Evolutionary conservation across 1,140 invertebrate genomes (phyloP).

Genomic region (Pygmarrhopalites habei): DNA sequence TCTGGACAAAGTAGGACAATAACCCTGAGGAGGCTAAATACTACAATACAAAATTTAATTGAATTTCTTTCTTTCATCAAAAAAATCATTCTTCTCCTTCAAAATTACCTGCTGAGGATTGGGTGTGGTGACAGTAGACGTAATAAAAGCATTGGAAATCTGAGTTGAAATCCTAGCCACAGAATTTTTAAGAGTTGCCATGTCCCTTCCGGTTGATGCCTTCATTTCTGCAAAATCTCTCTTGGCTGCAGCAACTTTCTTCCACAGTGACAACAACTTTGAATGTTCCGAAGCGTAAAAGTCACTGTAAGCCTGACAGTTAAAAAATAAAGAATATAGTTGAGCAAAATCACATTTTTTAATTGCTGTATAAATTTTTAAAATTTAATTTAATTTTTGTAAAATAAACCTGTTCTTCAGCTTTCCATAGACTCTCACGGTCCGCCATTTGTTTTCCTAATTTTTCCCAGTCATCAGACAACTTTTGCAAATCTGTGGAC

Average conservation of each 20-base stretch:
- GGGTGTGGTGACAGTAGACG: constrained; percentile 25
- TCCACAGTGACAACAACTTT: constrained; percentile 75
- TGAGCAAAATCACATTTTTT: constrained; percentile 74
- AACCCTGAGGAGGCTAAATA: no score
- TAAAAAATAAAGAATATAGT: no score
- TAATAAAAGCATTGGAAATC: constrained; percentile 46
- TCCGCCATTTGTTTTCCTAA: constrained; percentile 76
- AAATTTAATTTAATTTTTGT: no score
- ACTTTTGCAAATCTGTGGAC: constrained; percentile 78
- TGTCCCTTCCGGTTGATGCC: constrained; percentile 72
- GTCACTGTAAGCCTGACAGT: constrained; percentile 84
- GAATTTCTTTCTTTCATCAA: no score
- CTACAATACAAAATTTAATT: no score
- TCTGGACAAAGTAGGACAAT: no score
- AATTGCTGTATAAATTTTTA: no score
- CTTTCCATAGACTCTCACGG: constrained; percentile 89
- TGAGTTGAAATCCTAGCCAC: constrained; percentile 56
- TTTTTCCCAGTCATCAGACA: constrained; percentile 82
- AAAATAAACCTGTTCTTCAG: constrained; percentile 85
- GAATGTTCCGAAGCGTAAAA: constrained; percentile 85
- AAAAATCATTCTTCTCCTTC: no score
- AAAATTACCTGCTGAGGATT: constrained; percentile 34
- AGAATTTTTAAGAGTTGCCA: constrained; percentile 65
- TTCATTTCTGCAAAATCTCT: constrained; percentile 71
- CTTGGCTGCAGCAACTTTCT: constrained; percentile 78